Evolutionary conservation across 1,140 invertebrate species (phyloP).

Genomic region (Sogatella furcifera): DNA sequence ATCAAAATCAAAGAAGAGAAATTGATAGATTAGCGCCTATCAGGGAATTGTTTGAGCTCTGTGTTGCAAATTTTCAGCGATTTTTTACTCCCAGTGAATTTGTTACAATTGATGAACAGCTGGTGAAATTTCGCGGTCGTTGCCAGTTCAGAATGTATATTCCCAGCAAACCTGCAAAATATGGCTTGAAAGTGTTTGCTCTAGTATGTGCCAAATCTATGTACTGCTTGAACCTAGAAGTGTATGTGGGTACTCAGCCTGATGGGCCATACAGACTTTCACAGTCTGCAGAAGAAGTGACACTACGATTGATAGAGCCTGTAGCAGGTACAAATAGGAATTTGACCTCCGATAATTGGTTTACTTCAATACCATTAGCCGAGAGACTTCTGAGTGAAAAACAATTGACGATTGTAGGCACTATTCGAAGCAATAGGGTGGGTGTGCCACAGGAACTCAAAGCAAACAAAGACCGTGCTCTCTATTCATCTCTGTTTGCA

Average conservation of each 20-base stretch:
- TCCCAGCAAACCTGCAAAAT: slow-evolving; percentile 23
- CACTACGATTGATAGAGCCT: slow-evolving; percentile 28
- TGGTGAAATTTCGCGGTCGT: slow-evolving; percentile 29
- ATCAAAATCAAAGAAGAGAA: slow-evolving; percentile 23
- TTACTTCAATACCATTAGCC: slow-evolving; percentile 22
- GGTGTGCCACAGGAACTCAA: slow-evolving; percentile 15
- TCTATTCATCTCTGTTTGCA: slow-evolving; percentile 10
- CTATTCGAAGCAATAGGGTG: slow-evolving; percentile 24
- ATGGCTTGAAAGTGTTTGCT: slow-evolving; percentile 23
- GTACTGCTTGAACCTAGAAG: slow-evolving; percentile 9
- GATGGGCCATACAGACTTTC: slow-evolving; percentile 24
- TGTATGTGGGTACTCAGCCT: slow-evolving; percentile 24
- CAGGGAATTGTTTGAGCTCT: slow-evolving; percentile 26
- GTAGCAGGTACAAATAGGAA: slow-evolving; percentile 28
- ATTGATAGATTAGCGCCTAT: slow-evolving; percentile 29
- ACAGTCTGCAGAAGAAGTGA: slow-evolving; percentile 27
- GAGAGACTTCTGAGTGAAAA: slow-evolving; percentile 17
- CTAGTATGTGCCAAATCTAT: slow-evolving; percentile 6
- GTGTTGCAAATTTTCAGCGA: slow-evolving; percentile 20
- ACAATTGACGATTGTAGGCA: slow-evolving; percentile 25
- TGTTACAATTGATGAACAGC: slow-evolving; percentile 32
- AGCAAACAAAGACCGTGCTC: slow-evolving; percentile 7
- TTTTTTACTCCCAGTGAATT: slow-evolving; percentile 25
- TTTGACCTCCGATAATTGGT: slow-evolving; percentile 29
- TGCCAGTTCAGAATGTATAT: slow-evolving; percentile 28